phyloP scores from a whole-genome alignment of 2,113 vertebrate species.

The Aegithalos caudatus region DNA sequence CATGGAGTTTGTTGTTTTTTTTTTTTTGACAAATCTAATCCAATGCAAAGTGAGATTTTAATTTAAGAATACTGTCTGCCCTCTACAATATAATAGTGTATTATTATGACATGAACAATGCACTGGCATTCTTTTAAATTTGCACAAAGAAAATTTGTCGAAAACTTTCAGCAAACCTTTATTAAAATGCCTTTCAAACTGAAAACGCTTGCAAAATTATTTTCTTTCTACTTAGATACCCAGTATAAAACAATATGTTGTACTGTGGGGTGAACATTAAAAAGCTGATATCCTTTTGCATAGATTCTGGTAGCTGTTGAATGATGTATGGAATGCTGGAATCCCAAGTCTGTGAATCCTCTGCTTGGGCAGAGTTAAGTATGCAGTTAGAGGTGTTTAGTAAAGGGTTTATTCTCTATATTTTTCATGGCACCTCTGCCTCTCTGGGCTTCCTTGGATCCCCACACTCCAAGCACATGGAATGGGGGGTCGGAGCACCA shows the following conservation, averaged over 20 bases:
- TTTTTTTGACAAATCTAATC: background rate
- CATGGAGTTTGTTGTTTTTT: too few species aligned
- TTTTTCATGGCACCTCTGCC: background rate
- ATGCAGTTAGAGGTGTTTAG: background rate
- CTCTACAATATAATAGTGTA: background rate
- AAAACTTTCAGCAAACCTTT: background rate
- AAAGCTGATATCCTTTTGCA: background rate
- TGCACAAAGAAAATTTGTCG: background rate
- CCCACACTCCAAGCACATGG: background rate
- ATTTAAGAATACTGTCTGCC: background rate
- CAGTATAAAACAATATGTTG: background rate
- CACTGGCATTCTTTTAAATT: background rate
- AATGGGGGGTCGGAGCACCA: accelerated
- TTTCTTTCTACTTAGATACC: background rate
- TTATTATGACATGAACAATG: background rate
- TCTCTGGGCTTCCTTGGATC: background rate
- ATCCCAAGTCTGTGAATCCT: background rate
- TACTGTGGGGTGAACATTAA: background rate
- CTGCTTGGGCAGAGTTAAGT: background rate
- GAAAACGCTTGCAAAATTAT: background rate
- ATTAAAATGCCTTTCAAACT: background rate
- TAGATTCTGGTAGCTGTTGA: background rate
- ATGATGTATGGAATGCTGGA: background rate
- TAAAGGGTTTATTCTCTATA: background rate
- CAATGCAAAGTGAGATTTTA: background rate